Conservation (phyloP, 2,113 vertebrate genomes). For the Bambusicola thoracicus region DNA sequence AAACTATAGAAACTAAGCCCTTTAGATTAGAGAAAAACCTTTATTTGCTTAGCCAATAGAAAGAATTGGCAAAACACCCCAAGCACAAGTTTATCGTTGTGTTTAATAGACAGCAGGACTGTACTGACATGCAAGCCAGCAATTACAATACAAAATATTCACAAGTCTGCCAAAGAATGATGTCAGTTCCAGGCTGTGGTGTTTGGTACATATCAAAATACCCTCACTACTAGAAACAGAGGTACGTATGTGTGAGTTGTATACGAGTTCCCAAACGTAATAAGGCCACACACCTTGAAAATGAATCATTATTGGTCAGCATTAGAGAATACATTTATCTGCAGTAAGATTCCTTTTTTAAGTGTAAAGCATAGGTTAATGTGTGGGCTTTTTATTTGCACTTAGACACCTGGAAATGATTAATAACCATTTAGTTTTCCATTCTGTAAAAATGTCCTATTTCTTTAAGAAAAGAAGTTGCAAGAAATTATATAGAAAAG, state of each 20-base stretch:
- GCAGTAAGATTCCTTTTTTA: not conserved
- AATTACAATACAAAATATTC: conserved; percentile 47
- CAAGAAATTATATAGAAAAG: not conserved
- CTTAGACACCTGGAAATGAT: conserved; percentile 26
- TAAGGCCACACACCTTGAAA: conserved; percentile 63
- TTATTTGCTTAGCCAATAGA: not conserved
- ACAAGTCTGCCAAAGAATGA: conserved; percentile 41
- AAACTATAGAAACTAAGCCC: not conserved
- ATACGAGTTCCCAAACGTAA: conserved; percentile 26
- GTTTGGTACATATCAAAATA: conserved; percentile 44
- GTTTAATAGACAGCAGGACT: conserved; percentile 49
- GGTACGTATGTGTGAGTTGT: not conserved
- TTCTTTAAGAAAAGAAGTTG: not conserved
- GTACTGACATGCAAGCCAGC: conserved; percentile 48
- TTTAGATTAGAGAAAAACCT: not conserved
- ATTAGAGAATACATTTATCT: not conserved
- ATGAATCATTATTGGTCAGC: not conserved
- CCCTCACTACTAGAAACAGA: conserved; percentile 21
- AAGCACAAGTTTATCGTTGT: not conserved
- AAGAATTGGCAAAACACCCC: not conserved
- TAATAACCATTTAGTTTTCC: conserved; percentile 13
- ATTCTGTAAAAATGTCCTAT: not conserved
- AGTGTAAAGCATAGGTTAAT: not conserved
- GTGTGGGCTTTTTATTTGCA: not conserved
- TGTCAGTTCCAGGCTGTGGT: conserved; percentile 40